Conservation (phyloP, 2,797 vertebrate genomes). For the Artibeus lituratus region DNA sequence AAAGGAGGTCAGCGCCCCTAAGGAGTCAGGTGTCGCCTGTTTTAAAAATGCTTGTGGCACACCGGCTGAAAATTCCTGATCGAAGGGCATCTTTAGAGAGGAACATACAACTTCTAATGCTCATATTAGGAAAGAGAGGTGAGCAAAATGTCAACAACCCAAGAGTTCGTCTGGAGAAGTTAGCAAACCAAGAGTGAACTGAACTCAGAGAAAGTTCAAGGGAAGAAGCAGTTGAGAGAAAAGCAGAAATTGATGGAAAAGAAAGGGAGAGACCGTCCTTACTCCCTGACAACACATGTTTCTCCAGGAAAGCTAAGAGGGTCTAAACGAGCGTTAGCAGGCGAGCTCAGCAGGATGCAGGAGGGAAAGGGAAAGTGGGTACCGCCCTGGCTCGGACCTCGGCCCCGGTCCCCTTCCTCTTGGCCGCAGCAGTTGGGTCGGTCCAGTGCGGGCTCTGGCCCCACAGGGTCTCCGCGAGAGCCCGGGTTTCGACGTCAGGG, state of each 20-base stretch:
- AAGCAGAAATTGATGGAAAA: neutral
- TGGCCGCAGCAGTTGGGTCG: fast-evolving
- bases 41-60: neutral
- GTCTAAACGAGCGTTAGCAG: neutral
- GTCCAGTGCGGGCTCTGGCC: neutral
- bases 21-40: neutral
- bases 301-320: neutral
- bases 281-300: neutral
- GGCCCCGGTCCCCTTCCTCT: neutral
- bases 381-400: fast-evolving
- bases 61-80: too few relatives aligned
- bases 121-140: fast-evolving
- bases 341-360: neutral
- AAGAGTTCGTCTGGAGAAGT: neutral
- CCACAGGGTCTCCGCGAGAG: neutral
- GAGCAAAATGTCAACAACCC: neutral
- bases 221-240: too few relatives aligned
- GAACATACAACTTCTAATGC: fast-evolving
- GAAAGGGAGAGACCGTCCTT: neutral
- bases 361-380: neutral
- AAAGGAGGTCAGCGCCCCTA: neutral
- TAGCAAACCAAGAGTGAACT: too few relatives aligned
- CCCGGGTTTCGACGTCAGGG: neutral
- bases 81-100: neutral
- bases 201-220: neutral